These are phyloP conservation scores for Rosalia funebris DNA, from an alignment of 2,888 invertebrate genomes.

Conservation along the genomic window DNA sequence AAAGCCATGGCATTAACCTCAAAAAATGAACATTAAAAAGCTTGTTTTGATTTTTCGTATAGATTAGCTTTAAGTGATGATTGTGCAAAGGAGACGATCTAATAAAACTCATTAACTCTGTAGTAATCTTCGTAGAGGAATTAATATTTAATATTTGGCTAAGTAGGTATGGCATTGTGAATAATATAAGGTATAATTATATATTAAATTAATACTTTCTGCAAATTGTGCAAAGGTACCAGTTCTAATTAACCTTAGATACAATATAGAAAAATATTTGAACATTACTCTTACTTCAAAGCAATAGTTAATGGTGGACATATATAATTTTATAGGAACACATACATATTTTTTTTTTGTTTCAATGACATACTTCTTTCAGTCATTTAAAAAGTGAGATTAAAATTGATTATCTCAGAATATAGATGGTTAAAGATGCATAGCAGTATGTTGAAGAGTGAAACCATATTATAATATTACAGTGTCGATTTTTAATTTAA, in stretches of 20 bases:
- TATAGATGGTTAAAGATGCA: too few species aligned
- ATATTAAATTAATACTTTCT: background rate
- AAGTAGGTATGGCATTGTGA: too few species aligned
- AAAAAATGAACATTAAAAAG: background rate
- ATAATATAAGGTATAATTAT: background rate
- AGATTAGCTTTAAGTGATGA: background rate
- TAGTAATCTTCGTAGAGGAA: background rate
- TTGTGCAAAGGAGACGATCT: background rate
- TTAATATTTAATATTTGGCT: too few species aligned
- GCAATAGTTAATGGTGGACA: background rate
- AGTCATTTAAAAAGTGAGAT: too few species aligned
- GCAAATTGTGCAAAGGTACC: slow-evolving; percentile 1
- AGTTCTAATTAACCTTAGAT: slow-evolving; percentile 1
- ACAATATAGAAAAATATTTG: background rate
- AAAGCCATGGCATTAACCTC: background rate
- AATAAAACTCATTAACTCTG: background rate
- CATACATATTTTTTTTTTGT: background rate
- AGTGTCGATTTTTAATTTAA: too few species aligned
- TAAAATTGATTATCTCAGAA: background rate
- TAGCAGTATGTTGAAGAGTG: too few species aligned
- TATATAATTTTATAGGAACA: background rate
- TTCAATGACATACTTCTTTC: too few species aligned
- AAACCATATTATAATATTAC: too few species aligned
- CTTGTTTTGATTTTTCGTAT: background rate
- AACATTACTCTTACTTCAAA: background rate